Evolutionary conservation across 2,888 invertebrate genomes (phyloP), one percentile per base, ranked within the genome.

Genomic region (Drosophila meridiana): DNA sequence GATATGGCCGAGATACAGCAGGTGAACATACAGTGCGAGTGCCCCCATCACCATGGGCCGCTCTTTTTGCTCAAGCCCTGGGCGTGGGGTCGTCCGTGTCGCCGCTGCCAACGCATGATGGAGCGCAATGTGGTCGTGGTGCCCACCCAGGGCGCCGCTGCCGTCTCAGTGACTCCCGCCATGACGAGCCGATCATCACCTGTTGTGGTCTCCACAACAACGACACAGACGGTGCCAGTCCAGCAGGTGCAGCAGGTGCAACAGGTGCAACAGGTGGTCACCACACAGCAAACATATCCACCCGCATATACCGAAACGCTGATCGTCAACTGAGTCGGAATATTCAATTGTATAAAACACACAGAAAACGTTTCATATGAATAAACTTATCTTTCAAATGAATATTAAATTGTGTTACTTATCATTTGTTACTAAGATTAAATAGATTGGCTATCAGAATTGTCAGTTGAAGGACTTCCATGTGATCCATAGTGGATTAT

Each of bases 71-170:
- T 84, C 0, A 45, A 62, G 4, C 82, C 84, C 7, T 80, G 73
- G 86, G 79, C 61, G 14, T 82, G 82, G 71, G 79, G 72, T 30
- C 76, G 78, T 36, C 91, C 85, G 4, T 91, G 91, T 43, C 81
- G 89, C 5, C 76, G 76, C 43, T 90, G 91, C 32, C 53, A 69
- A 9, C 86, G 91, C 57, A 83, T 89, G 82, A 83, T 82, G 89
- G 45, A 53, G 28, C 67, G 75, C 30, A 79, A 78, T 26, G 63
- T 89, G 13, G 66, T 88, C 4, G 75, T 90, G 13, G 66, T 78
- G 48, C 78, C 84, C 30, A 63, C 83, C 0, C 56, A 77, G 6
- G 71, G 72, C 3, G 28, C 76, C 9, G 61, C 72, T 20, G 63
- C 48, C 6, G 36, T 52, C 4, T 36, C 75, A 36, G 55, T 64